Evolutionary conservation across 2,113 vertebrate species (phyloP).

Genomic region (Anoplopoma fimbria): DNA sequence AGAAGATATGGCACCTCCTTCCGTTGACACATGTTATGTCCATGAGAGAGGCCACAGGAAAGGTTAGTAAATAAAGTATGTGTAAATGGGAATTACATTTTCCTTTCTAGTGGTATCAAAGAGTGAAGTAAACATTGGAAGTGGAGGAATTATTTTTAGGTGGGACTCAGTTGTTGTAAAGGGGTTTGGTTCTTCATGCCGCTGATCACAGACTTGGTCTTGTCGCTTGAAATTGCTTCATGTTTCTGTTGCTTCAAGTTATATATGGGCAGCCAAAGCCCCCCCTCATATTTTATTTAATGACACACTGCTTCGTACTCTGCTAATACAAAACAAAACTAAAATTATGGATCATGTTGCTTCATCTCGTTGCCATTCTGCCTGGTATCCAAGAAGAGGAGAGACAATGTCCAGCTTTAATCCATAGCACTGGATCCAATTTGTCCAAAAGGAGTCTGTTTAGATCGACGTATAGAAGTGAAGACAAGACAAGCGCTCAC

Average conservation of each 20-base stretch:
- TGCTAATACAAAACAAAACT: no score
- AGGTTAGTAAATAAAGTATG: slow-evolving; percentile 18
- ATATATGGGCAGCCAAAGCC: no score
- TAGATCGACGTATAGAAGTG: no score
- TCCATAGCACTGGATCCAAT: no score
- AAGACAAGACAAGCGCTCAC: no score
- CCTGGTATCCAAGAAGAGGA: neutral
- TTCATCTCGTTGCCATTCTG: no score
- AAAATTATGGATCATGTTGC: no score
- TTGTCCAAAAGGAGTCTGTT: no score
- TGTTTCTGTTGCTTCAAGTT: neutral
- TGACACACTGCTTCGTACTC: no score
- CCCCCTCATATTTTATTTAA: no score
- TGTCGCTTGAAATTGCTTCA: neutral
- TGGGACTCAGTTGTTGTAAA: neutral
- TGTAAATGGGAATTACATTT: slow-evolving; percentile 32
- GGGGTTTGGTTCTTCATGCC: neutral
- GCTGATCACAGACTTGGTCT: neutral
- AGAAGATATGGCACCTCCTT: neutral
- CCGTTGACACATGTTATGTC: slow-evolving; percentile 26
- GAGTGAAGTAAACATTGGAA: slow-evolving; percentile 1
- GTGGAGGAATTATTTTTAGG: neutral
- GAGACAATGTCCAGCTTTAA: neutral
- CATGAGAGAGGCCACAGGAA: neutral
- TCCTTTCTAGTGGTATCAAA: neutral